Evolutionary conservation across 2,797 vertebrate genomes (phyloP), one percentile per base, ranked within the genome.

Genomic region (Schizopygopsis malacanthus): DNA sequence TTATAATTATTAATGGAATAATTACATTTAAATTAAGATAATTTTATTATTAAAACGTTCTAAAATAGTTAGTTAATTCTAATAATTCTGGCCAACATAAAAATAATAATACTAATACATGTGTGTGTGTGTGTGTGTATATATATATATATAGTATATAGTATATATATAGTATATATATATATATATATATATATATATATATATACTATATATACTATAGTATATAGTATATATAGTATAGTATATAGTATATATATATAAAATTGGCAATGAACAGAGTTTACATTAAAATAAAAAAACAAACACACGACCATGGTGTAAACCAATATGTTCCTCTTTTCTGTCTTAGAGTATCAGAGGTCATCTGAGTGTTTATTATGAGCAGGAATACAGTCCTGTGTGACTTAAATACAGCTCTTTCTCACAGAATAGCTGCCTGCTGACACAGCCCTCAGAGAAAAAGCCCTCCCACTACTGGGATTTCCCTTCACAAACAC

Each of bases 401-500:
- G 39, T 79, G 63, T 59, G 75, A 85, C 52, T 39, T 59, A 85
- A 71, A 85, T 20, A 47, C 65, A 79, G 50, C 82, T 47, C 25
- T 39, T 84, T 84, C 73, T 83, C 72, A 84, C 61, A 69, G 61
- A 50, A 56, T 39, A 56, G 22, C 75, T 45, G 37, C 33, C 7
- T 56, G n/a, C 71, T 83, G 59, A 63, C 25, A 20, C 75, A 76
- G 33, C 71, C 61, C 75, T 43, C 61, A 59, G 18, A 79, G 75
- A 37, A 79, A 54, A 41, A 7, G 12, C 70, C 25, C 16, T 73
- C 28, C 76, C 61, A 37, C 79, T 54, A 11, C 37, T 54, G 61
- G 25, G 61, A 69, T 61, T 70, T 77, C 76, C 71, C 50, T 81
- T 79, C 37, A 75, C 25, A 78, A 73, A 81, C 78, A 84, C 20